Percentiles rank a stretch among this genome's conserved stretches.
Evolutionary conservation across 2,113 vertebrate genomes (phyloP).

Genomic region (Athene noctua): DNA sequence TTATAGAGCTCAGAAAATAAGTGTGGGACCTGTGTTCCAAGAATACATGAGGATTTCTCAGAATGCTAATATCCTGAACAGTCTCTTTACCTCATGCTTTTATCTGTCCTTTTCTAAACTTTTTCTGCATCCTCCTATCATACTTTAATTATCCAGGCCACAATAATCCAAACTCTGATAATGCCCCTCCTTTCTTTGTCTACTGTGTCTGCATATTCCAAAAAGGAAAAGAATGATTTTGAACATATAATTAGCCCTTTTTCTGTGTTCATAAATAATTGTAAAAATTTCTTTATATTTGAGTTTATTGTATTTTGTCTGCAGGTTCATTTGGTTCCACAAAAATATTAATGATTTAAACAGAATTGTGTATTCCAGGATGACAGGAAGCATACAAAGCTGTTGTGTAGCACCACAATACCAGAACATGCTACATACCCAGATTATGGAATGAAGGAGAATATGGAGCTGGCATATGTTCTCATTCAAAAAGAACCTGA

Average conservation of each 20-base stretch:
- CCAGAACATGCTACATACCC: neutral
- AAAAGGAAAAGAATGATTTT: neutral
- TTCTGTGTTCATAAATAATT: neutral
- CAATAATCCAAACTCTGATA: neutral
- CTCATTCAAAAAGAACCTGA: neutral
- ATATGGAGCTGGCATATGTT: neutral
- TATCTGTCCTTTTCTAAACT: neutral
- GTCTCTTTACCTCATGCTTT: neutral
- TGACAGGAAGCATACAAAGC: neutral
- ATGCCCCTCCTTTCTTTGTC: neutral
- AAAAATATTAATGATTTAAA: neutral
- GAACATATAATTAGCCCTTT: neutral
- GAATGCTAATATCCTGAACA: rapidly evolving
- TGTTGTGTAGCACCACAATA: neutral
- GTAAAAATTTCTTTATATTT: neutral
- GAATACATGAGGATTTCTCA: neutral
- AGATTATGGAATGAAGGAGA: neutral
- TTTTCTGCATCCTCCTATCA: neutral
- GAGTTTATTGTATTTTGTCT: neutral
- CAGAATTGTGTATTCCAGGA: neutral
- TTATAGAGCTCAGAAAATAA: neutral
- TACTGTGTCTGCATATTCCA: neutral
- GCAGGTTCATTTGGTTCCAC: neutral
- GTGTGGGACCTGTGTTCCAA: neutral
- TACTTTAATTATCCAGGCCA: neutral